phyloP scores from a whole-genome alignment of 2,797 vertebrate genomes.

The Intellagama lesueurii region DNA sequence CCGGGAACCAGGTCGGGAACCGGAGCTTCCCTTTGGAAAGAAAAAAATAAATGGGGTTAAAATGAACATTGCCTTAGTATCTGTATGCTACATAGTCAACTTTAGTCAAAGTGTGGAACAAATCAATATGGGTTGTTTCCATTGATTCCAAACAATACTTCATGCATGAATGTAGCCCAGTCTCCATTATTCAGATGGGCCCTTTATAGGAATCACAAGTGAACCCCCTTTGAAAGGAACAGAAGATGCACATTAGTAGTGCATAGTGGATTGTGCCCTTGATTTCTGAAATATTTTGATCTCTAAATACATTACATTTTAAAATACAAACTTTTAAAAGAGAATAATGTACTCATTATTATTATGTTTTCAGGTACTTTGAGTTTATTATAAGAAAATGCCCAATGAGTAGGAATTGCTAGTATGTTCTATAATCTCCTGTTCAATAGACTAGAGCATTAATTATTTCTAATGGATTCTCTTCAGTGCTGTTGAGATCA shows the following conservation, averaged over 20 bases:
- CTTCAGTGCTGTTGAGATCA: neutral
- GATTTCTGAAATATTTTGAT: neutral
- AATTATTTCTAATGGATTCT: neutral
- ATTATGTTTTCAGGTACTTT: neutral
- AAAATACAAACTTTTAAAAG: neutral
- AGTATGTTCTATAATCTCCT: neutral
- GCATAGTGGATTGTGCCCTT: neutral
- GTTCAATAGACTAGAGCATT: neutral
- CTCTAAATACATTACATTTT: neutral
- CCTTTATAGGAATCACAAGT: neutral
- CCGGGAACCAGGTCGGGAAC: slow-evolving; percentile 77
- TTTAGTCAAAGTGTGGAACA: neutral
- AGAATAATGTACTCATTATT: neutral
- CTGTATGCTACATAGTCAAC: neutral
- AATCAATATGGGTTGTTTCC: neutral
- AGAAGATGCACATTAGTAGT: neutral
- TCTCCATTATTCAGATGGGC: neutral
- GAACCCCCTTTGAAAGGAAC: neutral
- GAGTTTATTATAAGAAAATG: neutral
- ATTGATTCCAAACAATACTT: neutral
- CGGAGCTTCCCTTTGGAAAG: slow-evolving; percentile 83
- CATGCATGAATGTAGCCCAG: neutral
- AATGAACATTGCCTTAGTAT: neutral
- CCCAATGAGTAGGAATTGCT: neutral
- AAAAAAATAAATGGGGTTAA: slow-evolving; percentile 54